These are phyloP conservation scores for Chamaetylas fuelleborni DNA, from an alignment of 2,113 vertebrate genomes.

Conservation along the genomic window DNA sequence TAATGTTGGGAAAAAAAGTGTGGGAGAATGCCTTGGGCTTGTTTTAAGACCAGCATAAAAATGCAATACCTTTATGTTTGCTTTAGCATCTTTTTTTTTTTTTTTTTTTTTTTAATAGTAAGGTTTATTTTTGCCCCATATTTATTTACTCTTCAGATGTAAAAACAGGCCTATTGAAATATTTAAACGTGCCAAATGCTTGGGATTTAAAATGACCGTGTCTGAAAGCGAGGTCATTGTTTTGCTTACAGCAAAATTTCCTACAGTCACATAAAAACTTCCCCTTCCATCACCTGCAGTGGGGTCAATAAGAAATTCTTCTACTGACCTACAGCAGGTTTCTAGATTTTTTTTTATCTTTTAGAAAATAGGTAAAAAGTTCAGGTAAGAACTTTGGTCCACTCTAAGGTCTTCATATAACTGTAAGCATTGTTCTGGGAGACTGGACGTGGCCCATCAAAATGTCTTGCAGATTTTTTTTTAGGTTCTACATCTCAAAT, in stretches of 20 bases:
- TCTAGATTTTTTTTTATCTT: not conserved
- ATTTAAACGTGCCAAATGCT: not conserved
- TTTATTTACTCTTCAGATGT: constrained; percentile 21
- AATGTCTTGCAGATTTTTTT: not conserved
- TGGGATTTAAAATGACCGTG: not conserved
- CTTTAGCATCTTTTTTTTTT: not conserved
- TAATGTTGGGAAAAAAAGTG: constrained; percentile 75
- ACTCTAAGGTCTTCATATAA: not conserved
- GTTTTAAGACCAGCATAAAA: constrained; percentile 65
- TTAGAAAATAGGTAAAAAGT: not conserved
- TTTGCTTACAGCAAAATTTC: not conserved
- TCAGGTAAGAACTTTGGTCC: not conserved
- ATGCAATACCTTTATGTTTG: constrained; percentile 55
- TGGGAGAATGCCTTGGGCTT: constrained; percentile 81
- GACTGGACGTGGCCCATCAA: not conserved
- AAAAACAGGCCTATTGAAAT: not conserved
- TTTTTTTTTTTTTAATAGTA: not conserved
- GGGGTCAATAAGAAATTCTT: not conserved
- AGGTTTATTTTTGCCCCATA: not conserved
- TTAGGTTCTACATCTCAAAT: not conserved
- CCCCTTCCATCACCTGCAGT: not conserved
- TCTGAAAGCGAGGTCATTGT: not conserved
- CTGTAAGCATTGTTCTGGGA: not conserved
- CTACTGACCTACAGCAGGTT: not conserved
- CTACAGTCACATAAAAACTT: not conserved